Evolutionary conservation across 2,888 invertebrate species (phyloP).

Genomic region (Nephrotoma appendiculata): DNA sequence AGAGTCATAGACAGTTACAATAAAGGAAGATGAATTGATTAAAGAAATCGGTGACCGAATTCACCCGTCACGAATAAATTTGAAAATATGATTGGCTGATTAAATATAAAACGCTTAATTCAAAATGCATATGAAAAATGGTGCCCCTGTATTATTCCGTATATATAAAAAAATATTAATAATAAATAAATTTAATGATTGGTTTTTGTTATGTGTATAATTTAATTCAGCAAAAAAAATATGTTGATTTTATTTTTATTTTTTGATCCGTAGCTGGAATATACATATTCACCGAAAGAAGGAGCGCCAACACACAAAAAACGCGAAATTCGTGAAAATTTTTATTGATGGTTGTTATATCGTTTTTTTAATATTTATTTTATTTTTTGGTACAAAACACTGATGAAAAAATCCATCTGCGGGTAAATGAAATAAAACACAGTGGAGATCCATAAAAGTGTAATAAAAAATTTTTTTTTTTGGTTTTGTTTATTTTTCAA

Average conservation of each 20-base stretch:
- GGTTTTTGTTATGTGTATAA: neutral
- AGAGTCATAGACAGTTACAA: no score
- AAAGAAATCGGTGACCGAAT: no score
- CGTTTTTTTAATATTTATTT: neutral
- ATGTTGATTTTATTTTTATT: neutral
- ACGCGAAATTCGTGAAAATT: neutral
- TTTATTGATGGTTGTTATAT: neutral
- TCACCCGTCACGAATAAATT: neutral
- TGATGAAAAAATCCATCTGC: neutral
- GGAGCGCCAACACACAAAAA: neutral
- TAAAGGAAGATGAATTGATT: no score
- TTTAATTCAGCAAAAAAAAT: neutral
- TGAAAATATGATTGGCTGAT: neutral
- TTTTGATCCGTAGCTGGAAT: neutral
- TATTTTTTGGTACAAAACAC: neutral
- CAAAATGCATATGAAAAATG: neutral
- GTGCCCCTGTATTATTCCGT: neutral
- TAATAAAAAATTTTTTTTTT: neutral
- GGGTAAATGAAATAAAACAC: neutral
- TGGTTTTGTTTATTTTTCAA: neutral
- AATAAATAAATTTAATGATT: neutral
- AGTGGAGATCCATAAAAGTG: neutral
- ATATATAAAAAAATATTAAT: neutral
- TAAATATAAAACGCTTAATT: neutral
- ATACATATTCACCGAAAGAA: neutral